phyloP scores from a whole-genome alignment of 2,888 invertebrate species.

The Anarsia innoxiella region DNA sequence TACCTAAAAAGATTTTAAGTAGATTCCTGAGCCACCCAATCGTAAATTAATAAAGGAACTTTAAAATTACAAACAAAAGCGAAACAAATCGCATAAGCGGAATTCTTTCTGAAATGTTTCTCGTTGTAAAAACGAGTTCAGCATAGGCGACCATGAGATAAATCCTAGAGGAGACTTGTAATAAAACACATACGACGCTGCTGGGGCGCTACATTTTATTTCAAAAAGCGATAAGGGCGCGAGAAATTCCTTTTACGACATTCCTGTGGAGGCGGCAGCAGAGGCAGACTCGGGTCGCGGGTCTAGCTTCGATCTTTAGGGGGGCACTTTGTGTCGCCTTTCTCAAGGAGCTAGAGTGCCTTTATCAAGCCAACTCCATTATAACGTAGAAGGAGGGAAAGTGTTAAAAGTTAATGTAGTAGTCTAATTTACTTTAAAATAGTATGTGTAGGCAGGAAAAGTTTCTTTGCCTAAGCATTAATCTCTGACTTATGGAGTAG shows the following conservation, averaged over 20 bases:
- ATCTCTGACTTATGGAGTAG: too few relatives aligned
- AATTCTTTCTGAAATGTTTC: constrained; percentile 49
- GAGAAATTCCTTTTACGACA: constrained; percentile 72
- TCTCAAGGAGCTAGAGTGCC: too few relatives aligned
- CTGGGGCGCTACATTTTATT: constrained; percentile 69
- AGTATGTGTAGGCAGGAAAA: too few relatives aligned
- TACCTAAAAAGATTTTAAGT: not conserved
- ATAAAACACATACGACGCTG: constrained; percentile 70
- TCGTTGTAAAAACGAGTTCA: constrained; percentile 46
- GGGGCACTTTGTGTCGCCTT: too few relatives aligned
- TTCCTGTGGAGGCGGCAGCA: constrained; percentile 43
- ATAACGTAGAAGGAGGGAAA: too few relatives aligned
- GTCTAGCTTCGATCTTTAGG: constrained; percentile 4
- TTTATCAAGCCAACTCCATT: too few relatives aligned
- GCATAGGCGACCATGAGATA: constrained; percentile 59
- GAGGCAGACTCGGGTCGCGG: not conserved
- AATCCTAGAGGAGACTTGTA: constrained; percentile 67
- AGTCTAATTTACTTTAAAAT: too few relatives aligned
- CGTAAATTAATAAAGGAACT: not conserved
- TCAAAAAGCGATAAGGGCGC: constrained; percentile 72
- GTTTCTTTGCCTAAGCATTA: too few relatives aligned
- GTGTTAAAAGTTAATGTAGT: too few relatives aligned
- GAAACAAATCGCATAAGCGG: constrained; percentile 46
- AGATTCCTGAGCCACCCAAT: not conserved
- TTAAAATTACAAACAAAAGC: constrained; percentile 27